phyloP scores from a whole-genome alignment of 1,140 invertebrate genomes.

The Liolophura sinensis region DNA sequence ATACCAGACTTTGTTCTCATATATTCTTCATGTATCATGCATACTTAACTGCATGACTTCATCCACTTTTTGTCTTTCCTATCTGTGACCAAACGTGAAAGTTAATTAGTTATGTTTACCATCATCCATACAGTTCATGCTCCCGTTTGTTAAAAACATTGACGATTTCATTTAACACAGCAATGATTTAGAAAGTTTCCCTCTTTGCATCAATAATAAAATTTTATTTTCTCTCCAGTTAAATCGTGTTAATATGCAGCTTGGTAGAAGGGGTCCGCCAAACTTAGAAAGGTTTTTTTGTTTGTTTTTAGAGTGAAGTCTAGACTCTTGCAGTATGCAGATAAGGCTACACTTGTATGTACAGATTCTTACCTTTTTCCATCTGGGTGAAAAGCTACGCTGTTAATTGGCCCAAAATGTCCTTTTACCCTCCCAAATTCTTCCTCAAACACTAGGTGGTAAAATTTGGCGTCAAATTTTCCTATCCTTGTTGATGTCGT shows the following conservation, averaged over 20 bases:
- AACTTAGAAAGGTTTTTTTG: not conserved
- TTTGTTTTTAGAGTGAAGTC: not conserved
- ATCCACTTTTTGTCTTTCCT: no score
- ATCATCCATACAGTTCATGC: no score
- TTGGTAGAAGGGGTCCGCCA: no score
- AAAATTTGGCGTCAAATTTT: slow-evolving; percentile 98
- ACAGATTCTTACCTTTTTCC: slow-evolving; percentile 71
- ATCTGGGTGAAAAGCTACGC: slow-evolving; percentile 96
- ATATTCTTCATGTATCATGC: no score
- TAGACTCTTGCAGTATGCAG: no score
- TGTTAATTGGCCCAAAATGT: slow-evolving; percentile 99
- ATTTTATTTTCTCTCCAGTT: not conserved
- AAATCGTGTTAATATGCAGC: not conserved
- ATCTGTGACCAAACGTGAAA: no score
- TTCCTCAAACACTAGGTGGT: slow-evolving; percentile 98
- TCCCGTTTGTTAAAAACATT: no score
- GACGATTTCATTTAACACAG: no score
- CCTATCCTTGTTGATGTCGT: slow-evolving; percentile 93
- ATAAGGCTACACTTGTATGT: not conserved
- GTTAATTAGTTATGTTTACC: no score
- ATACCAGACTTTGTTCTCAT: not conserved
- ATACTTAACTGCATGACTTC: no score
- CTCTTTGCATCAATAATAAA: not conserved
- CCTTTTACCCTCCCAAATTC: slow-evolving; percentile 98
- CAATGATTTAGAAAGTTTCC: not conserved